Evolutionary conservation across 2,113 vertebrate genomes (phyloP).

Genomic region (Odontophorus gujanensis): DNA sequence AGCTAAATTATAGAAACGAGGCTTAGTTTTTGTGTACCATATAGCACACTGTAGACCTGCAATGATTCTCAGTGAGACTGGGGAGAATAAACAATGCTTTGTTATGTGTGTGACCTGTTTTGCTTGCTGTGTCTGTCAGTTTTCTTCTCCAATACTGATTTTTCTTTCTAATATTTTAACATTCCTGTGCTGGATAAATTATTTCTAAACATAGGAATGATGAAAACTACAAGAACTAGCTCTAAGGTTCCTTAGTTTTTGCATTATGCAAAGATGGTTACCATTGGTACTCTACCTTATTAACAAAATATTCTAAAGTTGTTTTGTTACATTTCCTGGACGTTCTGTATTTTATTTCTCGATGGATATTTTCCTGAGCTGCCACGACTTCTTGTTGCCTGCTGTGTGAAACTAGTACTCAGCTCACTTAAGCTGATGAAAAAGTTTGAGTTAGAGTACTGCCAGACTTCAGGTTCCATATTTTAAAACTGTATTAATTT

Average conservation of each 20-base stretch:
- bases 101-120: slow-evolving; percentile 38
- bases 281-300: background rate
- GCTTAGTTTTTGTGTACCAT: slow-evolving; percentile 6
- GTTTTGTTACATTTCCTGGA: background rate
- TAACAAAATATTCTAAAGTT: background rate
- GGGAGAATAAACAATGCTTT: slow-evolving; percentile 5
- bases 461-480: background rate
- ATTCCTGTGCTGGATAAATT: background rate
- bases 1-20: background rate
- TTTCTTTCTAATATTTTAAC: background rate
- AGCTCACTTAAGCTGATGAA: background rate
- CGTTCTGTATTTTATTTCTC: background rate
- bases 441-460: background rate
- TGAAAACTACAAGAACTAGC: background rate
- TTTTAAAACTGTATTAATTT: background rate
- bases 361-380: background rate
- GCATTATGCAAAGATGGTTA: background rate
- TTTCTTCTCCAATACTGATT: slow-evolving; percentile 39
- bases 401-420: background rate
- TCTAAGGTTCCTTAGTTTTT: background rate
- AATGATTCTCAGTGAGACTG: slow-evolving; percentile 38
- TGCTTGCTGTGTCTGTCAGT: background rate
- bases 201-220: slow-evolving; percentile 38
- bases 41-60: background rate
- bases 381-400: background rate